Base-by-base conservation (phyloP, 2,888 invertebrate species). In the Steinernema scapterisci region DNA sequence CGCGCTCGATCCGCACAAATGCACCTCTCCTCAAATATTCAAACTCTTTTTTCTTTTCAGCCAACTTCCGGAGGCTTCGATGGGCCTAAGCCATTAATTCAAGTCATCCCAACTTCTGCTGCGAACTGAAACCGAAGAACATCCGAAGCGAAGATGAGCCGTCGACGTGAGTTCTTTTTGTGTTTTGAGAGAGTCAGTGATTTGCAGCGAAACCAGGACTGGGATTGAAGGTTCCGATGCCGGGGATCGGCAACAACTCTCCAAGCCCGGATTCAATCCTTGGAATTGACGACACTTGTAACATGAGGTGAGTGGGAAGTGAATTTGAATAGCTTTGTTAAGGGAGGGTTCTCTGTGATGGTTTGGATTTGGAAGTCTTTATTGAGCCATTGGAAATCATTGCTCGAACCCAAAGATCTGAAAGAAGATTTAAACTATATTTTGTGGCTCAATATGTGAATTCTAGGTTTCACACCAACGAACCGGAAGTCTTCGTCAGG, bases 281-380 rank as follows among this genome's bases (percentile, higher is more conserved):
- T 95, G 95, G 89, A 95, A 95, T 0, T 93, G 94, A 86, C 75
- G 87, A 86, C 75, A 82, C 80, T 63, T 86, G 85, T 74, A 80
- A 72, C 21, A 83, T 85, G 74, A 83, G 81, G 86, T 86, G 72
- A 78, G 83, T 56, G 38, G 38, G 9, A 38, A 38, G 38, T 9
- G 38, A 9, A 6, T 38, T 6, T 3, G 38, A 38, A 6, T 38
- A 38, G 9, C 9, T 9, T 38, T 3, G 38, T 9, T 38, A 38
- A n/a, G n/a, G n/a, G n/a, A n/a, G n/a, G n/a, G n/a, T n/a, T n/a
- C n/a, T n/a, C n/a, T n/a, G n/a, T n/a, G n/a, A 38, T 38, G 38
- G 38, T 38, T 38, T 9, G n/a, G n/a, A n/a, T n/a, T n/a, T n/a
- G n/a, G n/a, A n/a, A n/a, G n/a, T n/a, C n/a, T n/a, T n/a, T n/a